These are phyloP conservation scores for Gallinago solitaria DNA, from an alignment of 2,797 vertebrate genomes.

Conservation along the genomic window DNA sequence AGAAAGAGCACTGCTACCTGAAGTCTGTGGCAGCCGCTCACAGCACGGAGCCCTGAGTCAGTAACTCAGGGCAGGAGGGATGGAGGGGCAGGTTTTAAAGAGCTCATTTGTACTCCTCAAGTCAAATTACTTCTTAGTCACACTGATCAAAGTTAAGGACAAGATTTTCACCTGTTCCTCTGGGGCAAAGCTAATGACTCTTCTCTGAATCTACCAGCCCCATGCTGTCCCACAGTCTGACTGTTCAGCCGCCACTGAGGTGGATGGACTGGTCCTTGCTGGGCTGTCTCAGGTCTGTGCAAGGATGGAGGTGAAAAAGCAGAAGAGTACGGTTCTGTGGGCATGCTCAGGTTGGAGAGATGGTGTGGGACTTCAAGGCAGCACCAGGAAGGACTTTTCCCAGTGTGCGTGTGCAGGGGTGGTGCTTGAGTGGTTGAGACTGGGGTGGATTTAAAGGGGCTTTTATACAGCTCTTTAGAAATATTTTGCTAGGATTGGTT, in stretches of 20 bases:
- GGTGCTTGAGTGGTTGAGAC: background rate
- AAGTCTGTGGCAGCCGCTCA: background rate
- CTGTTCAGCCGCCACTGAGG: fast-evolving
- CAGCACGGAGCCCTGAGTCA: background rate
- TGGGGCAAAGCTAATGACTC: background rate
- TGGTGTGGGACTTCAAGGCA: background rate
- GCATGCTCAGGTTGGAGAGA: background rate
- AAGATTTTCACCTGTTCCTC: background rate
- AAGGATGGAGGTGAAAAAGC: background rate
- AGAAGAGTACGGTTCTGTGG: too few relatives aligned
- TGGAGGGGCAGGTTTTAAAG: background rate
- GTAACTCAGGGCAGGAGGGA: background rate
- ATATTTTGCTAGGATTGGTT: background rate
- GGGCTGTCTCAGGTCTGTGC: background rate
- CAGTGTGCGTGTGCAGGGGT: background rate
- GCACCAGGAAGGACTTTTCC: background rate
- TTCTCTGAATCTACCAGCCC: background rate
- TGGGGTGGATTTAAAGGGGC: background rate
- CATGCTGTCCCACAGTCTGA: background rate
- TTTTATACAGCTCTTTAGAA: background rate
- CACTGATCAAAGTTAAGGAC: background rate
- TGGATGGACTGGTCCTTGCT: background rate
- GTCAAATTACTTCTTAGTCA: background rate
- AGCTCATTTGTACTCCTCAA: background rate
- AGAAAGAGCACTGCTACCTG: background rate